phyloP scores from a whole-genome alignment of 2,888 invertebrate genomes.

The Notodonta dromedarius region DNA sequence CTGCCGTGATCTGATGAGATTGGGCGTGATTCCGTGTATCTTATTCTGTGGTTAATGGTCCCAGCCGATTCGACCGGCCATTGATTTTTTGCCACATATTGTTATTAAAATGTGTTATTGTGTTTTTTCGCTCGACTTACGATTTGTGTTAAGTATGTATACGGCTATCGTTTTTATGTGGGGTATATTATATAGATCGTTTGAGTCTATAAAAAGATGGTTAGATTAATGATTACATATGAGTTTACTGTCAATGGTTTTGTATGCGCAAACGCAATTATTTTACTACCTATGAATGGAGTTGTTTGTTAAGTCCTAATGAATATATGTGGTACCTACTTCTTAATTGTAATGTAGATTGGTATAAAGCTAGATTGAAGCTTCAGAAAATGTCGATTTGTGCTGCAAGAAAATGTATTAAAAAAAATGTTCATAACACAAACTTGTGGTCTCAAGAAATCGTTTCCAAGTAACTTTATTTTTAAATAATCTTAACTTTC shows the following conservation, averaged over 20 bases:
- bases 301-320: too few relatives aligned
- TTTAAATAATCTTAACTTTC: too few relatives aligned
- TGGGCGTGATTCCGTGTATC: constrained; percentile 29
- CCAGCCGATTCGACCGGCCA: constrained; percentile 43
- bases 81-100: constrained; percentile 53
- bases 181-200: not conserved
- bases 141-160: constrained; percentile 1
- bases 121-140: constrained; percentile 25
- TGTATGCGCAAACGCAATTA: too few relatives aligned
- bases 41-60: constrained; percentile 1
- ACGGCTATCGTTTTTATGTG: constrained; percentile 3
- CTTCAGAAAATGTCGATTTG: too few relatives aligned
- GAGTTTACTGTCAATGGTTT: not conserved
- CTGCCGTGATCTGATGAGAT: constrained; percentile 57
- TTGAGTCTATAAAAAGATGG: not conserved
- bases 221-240: not conserved
- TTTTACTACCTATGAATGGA: too few relatives aligned
- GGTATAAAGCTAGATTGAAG: too few relatives aligned
- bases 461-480: too few relatives aligned
- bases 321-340: too few relatives aligned
- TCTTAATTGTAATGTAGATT: too few relatives aligned
- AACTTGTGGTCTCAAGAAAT: too few relatives aligned
- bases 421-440: too few relatives aligned
- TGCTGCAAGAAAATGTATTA: too few relatives aligned
- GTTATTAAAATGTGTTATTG: constrained; percentile 38